Conservation (phyloP, 2,113 vertebrate genomes). For the Python bivittatus region DNA sequence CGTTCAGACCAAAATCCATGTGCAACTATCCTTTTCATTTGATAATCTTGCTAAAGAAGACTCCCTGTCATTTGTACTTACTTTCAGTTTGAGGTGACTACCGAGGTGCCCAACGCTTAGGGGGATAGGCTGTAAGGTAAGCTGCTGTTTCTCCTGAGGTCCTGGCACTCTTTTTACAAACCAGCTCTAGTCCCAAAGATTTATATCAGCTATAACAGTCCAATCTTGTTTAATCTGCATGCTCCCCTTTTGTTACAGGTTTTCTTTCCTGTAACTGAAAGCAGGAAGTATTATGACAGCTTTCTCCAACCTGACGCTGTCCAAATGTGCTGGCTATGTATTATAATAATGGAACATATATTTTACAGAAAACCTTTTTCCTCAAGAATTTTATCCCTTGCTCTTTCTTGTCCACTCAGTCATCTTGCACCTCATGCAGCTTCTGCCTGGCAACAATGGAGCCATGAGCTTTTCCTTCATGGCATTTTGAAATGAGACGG, state of each 20-base stretch:
- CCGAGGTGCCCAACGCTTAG: not conserved
- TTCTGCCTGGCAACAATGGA: not conserved
- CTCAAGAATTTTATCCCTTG: not conserved
- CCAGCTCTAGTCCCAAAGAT: not conserved
- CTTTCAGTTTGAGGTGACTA: too few species aligned
- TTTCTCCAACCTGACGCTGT: not conserved
- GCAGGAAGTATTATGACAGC: not conserved
- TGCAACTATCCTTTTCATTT: too few species aligned
- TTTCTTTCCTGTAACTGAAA: not conserved
- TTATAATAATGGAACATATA: not conserved
- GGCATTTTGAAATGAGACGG: not conserved
- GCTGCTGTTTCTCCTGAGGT: not conserved
- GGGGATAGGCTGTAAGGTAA: not conserved
- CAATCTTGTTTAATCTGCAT: not conserved
- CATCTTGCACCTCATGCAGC: not conserved
- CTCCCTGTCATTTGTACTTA: too few species aligned
- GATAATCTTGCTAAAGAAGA: too few species aligned
- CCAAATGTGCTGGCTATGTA: not conserved
- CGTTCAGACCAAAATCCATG: too few species aligned
- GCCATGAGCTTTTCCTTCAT: not conserved
- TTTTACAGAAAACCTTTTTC: not conserved
- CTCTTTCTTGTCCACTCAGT: not conserved
- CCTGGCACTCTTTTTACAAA: not conserved
- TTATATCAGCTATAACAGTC: not conserved
- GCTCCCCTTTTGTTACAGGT: not conserved